A percentile compares a stretch with the other conserved stretches of the same genome.
phyloP scores from a whole-genome alignment of 2,888 invertebrate species.

The Ethmia dodecea region DNA sequence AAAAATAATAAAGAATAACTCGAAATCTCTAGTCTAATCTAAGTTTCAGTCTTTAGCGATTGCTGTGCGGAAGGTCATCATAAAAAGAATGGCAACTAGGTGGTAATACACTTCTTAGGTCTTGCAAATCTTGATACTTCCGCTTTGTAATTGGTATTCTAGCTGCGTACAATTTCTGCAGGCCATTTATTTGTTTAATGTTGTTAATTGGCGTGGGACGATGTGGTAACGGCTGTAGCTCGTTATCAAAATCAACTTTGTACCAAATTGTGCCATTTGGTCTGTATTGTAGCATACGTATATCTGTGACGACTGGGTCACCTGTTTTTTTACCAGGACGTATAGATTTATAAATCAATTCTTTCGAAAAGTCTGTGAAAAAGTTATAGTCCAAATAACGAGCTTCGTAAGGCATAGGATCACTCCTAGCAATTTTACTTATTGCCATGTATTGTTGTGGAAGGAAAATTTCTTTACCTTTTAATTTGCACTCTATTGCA shows the following conservation, averaged over 20 bases:
- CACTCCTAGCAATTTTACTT: slow-evolving; percentile 17
- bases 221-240: slow-evolving; percentile 16
- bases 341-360: slow-evolving; percentile 14
- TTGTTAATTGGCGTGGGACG: slow-evolving; percentile 14
- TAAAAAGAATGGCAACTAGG: slow-evolving; percentile 22
- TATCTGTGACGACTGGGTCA: slow-evolving; percentile 13
- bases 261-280: slow-evolving; percentile 14
- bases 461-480: slow-evolving; percentile 20
- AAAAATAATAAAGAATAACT: slow-evolving; percentile 16
- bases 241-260: slow-evolving; percentile 17
- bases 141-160: slow-evolving; percentile 21
- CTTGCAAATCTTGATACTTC: slow-evolving; percentile 24
- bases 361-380: slow-evolving; percentile 18
- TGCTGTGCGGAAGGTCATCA: slow-evolving; percentile 18
- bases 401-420: slow-evolving; percentile 12
- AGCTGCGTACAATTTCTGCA: slow-evolving; percentile 19
- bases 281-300: slow-evolving; percentile 16
- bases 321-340: slow-evolving; percentile 17
- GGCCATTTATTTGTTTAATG: slow-evolving; percentile 16
- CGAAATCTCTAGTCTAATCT: slow-evolving; percentile 15
- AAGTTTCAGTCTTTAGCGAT: slow-evolving; percentile 15
- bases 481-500: slow-evolving; percentile 33
- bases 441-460: slow-evolving; percentile 18
- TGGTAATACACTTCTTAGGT: slow-evolving; percentile 24
- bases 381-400: slow-evolving; percentile 16